Percentiles rank a stretch among this genome's conserved stretches.
Evolutionary conservation across 2,113 vertebrate genomes (phyloP).

Genomic region (Sialia sialis): DNA sequence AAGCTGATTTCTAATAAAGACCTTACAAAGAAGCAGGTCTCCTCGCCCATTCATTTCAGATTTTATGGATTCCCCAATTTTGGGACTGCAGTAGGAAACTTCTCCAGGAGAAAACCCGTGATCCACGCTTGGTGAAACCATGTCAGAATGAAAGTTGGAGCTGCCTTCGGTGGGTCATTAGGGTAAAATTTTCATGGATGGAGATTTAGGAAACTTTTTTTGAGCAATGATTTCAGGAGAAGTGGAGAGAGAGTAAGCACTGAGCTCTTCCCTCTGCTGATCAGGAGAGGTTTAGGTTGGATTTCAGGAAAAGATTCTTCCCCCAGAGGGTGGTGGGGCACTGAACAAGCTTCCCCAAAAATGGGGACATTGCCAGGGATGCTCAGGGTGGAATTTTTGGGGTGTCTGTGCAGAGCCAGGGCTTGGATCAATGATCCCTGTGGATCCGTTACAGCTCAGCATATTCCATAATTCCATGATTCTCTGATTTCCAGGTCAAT

Average conservation of each 20-base stretch:
- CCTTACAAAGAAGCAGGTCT: too few species aligned
- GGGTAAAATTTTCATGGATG: not conserved
- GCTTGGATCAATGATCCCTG: not conserved
- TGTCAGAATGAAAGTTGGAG: rapidly evolving
- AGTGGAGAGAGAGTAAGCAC: rapidly evolving
- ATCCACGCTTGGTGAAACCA: not conserved
- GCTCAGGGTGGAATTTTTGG: not conserved
- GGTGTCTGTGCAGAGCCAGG: not conserved
- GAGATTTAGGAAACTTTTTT: not conserved
- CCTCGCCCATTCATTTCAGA: too few species aligned
- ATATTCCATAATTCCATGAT: not conserved
- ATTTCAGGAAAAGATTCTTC: not conserved
- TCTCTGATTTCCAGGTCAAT: not conserved
- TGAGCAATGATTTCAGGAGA: not conserved
- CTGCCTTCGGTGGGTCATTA: rapidly evolving
- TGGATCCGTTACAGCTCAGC: not conserved
- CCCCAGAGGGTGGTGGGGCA: not conserved
- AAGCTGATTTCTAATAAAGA: too few species aligned
- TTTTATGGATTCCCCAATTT: rapidly evolving
- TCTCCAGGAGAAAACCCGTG: not conserved
- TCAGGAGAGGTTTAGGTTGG: not conserved
- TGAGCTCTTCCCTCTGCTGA: not conserved
- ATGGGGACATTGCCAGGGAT: not conserved
- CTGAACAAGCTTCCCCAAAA: not conserved
- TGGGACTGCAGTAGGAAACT: not conserved